Conservation (phyloP, 2,797 vertebrate genomes). For the Aphelocoma californica region DNA sequence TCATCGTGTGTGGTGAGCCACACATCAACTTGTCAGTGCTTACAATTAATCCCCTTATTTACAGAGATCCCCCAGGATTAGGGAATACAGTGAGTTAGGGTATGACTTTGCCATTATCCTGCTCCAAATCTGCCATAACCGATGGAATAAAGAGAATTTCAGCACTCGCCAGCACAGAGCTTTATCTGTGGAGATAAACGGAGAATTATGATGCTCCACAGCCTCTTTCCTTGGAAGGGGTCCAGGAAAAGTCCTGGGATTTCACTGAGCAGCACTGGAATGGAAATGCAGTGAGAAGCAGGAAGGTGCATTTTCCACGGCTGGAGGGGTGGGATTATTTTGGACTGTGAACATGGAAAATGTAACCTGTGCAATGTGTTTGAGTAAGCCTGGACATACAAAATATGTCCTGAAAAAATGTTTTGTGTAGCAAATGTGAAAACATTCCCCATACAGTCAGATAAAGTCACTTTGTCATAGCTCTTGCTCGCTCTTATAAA, state of each 20-base stretch:
- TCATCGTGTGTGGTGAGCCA: background rate
- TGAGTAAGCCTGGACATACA: background rate
- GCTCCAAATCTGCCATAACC: background rate
- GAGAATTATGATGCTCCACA: background rate
- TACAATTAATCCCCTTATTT: conserved; percentile 49
- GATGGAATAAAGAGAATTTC: background rate
- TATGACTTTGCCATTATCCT: background rate
- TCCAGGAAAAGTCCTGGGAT: background rate
- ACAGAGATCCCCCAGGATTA: conserved; percentile 7
- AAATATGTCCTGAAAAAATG: background rate
- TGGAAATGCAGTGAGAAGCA: background rate
- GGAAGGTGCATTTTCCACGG: background rate
- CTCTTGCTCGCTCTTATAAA: background rate
- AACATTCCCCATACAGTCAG: background rate
- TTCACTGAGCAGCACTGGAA: background rate
- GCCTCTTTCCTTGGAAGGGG: background rate
- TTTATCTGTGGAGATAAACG: background rate
- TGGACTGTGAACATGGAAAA: background rate
- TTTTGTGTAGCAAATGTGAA: background rate
- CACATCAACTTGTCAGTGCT: background rate
- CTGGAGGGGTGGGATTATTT: background rate
- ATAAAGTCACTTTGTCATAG: background rate
- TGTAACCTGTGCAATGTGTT: background rate
- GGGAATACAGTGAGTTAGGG: background rate
- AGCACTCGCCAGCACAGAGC: background rate